Evolutionary conservation across 1,140 invertebrate species (phyloP).

Genomic region (Nebria ingens): DNA sequence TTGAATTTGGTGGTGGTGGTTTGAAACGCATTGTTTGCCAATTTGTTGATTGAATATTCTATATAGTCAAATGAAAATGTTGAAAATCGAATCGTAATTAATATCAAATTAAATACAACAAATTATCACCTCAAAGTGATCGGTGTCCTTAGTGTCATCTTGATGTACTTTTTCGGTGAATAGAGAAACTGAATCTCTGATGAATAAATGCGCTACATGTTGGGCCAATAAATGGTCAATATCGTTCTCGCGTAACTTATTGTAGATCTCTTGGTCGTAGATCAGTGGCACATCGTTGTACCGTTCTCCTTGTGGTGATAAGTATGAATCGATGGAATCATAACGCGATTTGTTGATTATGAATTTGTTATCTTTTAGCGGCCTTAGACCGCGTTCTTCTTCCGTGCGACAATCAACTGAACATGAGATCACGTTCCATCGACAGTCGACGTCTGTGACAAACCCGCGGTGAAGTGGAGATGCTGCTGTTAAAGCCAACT

Average conservation of each 20-base stretch:
- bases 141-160: constrained; percentile 86
- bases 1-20: constrained; percentile 87
- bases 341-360: constrained; percentile 93
- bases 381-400: constrained; percentile 81
- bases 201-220: constrained; percentile 97
- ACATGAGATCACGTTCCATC: constrained; percentile 91
- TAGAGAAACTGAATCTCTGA: constrained; percentile 90
- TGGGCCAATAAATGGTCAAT: constrained; percentile 86
- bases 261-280: constrained; percentile 75
- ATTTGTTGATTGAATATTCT: constrained; percentile 99
- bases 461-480: constrained; percentile 90
- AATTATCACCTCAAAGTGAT: constrained; percentile 88
- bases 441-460: constrained; percentile 89
- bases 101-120: constrained; percentile 5
- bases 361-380: constrained; percentile 66
- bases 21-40: constrained; percentile 99
- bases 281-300: constrained; percentile 89
- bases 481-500: constrained; percentile 92
- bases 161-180: constrained; percentile 95
- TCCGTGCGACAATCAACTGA: constrained; percentile 93
- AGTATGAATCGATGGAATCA: constrained; percentile 95
- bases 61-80: no score
- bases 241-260: constrained; percentile 70
- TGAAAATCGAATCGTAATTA: not conserved
- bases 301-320: constrained; percentile 75